Base-by-base conservation (phyloP, 1,140 invertebrate genomes). In the Mycetomoellerius zeteki region DNA sequence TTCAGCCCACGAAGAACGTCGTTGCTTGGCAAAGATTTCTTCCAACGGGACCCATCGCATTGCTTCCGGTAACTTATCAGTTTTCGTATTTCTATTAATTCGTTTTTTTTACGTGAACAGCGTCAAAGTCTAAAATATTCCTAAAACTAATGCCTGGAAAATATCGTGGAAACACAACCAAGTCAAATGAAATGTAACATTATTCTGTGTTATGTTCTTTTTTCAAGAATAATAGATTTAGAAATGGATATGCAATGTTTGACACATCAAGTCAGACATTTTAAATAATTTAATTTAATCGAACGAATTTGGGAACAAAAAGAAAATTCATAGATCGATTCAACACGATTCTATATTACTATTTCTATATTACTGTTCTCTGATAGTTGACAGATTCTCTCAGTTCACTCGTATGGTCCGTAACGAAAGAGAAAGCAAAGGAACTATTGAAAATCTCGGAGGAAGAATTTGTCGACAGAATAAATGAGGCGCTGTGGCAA, bases 21-120 rank as follows among this genome's bases (percentile, higher is more conserved):
- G 97, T 98, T 50, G 99, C 99, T 0, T 99, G 99, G 99, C 99
- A 99, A 94, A 96, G 98, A 86, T 99, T 99, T 95, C 94, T 99
- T 78, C 98, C 98, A 2, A 97, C 96, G 24, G 99, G 99, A 4
- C 98, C 99, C 0, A 96, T 99, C 47, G 99, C 99, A 19, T 93
- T 99, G 50, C 95, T 99, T 54, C 99, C 99, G 54, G 97, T 98
- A 96, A 96, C 96, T 92, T 69, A 0, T 37, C 30, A 77, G 69
- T 77, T 71, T 73, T 27, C 47, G 21, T 72, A 69, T 58, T n/a
- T 71, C n/a, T 71, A 58, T 21, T 47, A 71, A 81, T 12, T 19
- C 30, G 10, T n/a, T 14, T 47, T 7, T 7, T 75, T 80, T 14
- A 5, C 24, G n/a, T 1, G 16, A 78, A 78, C 24, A 43, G 30